These are phyloP conservation scores for Galerucella nymphaeae DNA, from an alignment of 2,888 invertebrate genomes.

Conservation along the genomic window DNA sequence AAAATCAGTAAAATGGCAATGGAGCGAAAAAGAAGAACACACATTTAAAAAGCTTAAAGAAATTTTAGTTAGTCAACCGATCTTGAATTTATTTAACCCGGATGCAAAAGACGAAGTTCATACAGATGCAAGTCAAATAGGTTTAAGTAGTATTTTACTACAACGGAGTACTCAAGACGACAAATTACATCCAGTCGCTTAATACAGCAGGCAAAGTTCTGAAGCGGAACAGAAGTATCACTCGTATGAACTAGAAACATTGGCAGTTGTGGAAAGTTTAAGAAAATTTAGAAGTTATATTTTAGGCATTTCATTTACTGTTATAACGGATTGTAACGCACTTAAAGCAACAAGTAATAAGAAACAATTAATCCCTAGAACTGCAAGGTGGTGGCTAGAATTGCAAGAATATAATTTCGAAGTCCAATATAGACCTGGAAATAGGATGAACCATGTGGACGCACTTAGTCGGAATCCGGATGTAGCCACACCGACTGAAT, in stretches of 20 bases:
- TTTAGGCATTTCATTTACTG: constrained; percentile 51
- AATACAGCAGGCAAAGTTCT: constrained; percentile 55
- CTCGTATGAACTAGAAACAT: too few relatives aligned
- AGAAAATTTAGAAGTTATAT: constrained; percentile 57
- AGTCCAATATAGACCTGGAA: constrained; percentile 38
- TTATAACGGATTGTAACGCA: constrained; percentile 47
- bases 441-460: too few relatives aligned
- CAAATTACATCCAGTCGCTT: constrained; percentile 51
- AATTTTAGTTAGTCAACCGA: not conserved
- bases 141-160: constrained; percentile 52
- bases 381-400: constrained; percentile 43
- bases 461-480: too few relatives aligned
- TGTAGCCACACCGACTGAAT: constrained; percentile 41
- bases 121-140: constrained; percentile 51
- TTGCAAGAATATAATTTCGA: constrained; percentile 46
- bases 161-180: constrained; percentile 46
- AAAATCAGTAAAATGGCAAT: constrained; percentile 42
- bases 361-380: constrained; percentile 44
- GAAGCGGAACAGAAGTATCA: constrained; percentile 55
- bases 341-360: constrained; percentile 47
- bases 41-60: too few relatives aligned
- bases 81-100: constrained; percentile 46
- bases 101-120: constrained; percentile 50
- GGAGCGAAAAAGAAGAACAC: constrained; percentile 30
- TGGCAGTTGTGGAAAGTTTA: constrained; percentile 42